Conservation (phyloP, 2,113 vertebrate species). For the Paradisaea rubra region DNA sequence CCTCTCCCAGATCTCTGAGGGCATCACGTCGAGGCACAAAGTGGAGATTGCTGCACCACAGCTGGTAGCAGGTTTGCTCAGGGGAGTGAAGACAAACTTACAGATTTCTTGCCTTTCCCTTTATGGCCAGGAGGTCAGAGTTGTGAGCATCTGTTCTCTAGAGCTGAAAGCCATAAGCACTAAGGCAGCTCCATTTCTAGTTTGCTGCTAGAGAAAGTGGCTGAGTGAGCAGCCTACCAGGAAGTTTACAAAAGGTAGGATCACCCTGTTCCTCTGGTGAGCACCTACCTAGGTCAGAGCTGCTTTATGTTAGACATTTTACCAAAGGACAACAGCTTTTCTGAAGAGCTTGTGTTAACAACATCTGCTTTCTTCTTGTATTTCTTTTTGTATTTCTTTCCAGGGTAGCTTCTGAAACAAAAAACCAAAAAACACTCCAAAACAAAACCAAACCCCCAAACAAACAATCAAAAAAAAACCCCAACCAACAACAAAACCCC, state of each 20-base stretch:
- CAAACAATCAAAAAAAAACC: background rate
- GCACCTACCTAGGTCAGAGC: background rate
- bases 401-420: background rate
- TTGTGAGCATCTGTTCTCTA: background rate
- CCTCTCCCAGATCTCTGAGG: background rate
- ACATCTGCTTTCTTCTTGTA: background rate
- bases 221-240: background rate
- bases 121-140: background rate
- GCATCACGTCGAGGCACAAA: accelerated
- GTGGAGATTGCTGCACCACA: background rate
- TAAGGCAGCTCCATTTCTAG: background rate
- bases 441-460: background rate
- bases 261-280: background rate
- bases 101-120: background rate
- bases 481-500: background rate
- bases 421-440: background rate
- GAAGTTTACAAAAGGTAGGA: background rate
- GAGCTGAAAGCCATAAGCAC: background rate
- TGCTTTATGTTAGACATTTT: background rate
- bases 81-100: background rate
- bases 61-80: background rate
- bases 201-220: background rate
- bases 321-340: background rate
- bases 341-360: background rate
- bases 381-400: background rate